Base-by-base conservation (phyloP, 2,797 vertebrate genomes). In the Xerus rutilus region DNA sequence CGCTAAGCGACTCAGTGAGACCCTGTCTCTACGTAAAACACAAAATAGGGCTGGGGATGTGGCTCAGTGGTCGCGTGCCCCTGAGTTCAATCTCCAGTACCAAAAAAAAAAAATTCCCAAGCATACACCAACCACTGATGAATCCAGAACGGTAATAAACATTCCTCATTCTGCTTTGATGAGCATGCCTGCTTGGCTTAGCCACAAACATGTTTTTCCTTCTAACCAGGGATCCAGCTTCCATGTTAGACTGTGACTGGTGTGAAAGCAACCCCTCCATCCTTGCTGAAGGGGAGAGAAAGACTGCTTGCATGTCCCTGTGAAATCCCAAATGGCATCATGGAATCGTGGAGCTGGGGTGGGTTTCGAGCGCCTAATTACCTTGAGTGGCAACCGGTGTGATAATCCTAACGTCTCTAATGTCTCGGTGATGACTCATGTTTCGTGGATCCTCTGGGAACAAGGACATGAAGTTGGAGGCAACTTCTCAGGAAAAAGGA, bases 121-220 rank as follows among this genome's bases (percentile, higher is more conserved):
- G 92, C 77, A 82, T 65, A 57, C 45, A 76, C 39, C 88, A 86
- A 17, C 76, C 70, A 32, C 64, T 77, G 7, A 70, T 77, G 70
- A 45, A 78, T 65, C 81, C 32, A 47, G 72, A 93, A 45, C 82
- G 54, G 78, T 82, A 73, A 79, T 72, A 74, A 95, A 78, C 20
- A n/a, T 86, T 76, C 64, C 57, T 96, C 62, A 65, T 76, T 94
- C 88, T 95, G 90, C 77, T 92, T 74, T n/a, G 2, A 65, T 89
- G 54, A 85, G 70, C 85, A 11, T 35, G 62, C 92, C 74, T 70
- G 64, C 77, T 78, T 88, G 88, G 35, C 81, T 70, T 82, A 70
- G 69, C 77, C 88, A 47, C 82, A 78, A 28, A 65, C 59, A 49
- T 1, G 4, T 86, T 72, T 59, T 88, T 70, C 91, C 90, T 87